Evolutionary conservation across 1,140 invertebrate species (phyloP).

Genomic region (Philotrypesis tridentata): DNA sequence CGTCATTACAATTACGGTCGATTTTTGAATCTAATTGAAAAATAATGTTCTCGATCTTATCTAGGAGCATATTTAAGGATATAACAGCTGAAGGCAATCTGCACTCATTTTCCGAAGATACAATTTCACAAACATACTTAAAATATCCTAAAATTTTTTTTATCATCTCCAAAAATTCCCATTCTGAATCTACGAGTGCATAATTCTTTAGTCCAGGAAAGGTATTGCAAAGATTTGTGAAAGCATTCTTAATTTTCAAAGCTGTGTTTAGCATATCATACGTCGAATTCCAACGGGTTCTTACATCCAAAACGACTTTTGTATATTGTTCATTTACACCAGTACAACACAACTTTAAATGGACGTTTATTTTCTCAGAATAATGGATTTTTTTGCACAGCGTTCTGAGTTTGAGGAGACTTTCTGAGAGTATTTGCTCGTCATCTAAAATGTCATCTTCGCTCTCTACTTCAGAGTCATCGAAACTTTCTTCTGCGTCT

Average conservation of each 20-base stretch:
- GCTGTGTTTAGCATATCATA: not conserved
- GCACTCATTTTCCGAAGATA: too few species aligned
- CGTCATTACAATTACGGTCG: not conserved
- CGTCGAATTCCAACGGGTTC: not conserved
- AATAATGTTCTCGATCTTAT: constrained; percentile 10
- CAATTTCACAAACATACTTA: not conserved
- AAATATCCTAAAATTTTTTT: not conserved
- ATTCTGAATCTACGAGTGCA: not conserved
- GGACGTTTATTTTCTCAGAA: too few species aligned
- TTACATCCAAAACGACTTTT: not conserved
- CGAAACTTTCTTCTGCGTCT: not conserved
- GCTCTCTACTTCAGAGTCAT: not conserved
- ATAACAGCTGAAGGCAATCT: constrained; percentile 16
- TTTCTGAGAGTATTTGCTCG: not conserved
- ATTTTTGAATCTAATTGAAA: not conserved
- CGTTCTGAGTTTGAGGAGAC: not conserved
- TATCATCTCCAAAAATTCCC: not conserved
- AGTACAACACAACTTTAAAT: too few species aligned
- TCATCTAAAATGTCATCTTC: not conserved
- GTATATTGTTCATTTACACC: too few species aligned
- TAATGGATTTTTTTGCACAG: not conserved
- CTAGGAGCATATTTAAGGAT: constrained; percentile 4
- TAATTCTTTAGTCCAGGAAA: not conserved
- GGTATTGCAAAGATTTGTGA: not conserved
- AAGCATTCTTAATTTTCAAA: not conserved